phyloP scores from a whole-genome alignment of 2,797 vertebrate genomes.

The Neosilurus mollespiculum region DNA sequence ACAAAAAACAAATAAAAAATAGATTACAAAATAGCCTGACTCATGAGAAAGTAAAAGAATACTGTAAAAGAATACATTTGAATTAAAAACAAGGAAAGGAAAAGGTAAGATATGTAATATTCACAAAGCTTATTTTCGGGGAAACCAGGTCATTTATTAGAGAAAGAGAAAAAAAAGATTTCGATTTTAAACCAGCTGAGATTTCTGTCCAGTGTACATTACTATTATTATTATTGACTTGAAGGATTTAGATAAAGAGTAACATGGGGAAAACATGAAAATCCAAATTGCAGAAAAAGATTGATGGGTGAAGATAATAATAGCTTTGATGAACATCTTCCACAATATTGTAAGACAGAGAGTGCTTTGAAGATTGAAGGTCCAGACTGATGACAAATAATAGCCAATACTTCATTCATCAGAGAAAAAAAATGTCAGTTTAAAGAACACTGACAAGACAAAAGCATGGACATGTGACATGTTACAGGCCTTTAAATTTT shows the following conservation, averaged over 20 bases:
- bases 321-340: conserved; percentile 60
- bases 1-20: neutral
- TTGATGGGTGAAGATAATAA: conserved; percentile 42
- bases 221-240: neutral
- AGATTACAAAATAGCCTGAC: conserved; percentile 35
- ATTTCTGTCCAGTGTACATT: neutral
- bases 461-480: conserved; percentile 20
- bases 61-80: neutral
- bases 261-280: conserved; percentile 34
- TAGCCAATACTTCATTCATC: conserved; percentile 53
- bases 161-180: neutral
- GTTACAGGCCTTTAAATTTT: conserved; percentile 35
- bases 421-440: conserved; percentile 41
- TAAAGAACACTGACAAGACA: conserved; percentile 37
- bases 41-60: neutral
- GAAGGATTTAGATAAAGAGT: neutral
- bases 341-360: conserved; percentile 55
- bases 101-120: neutral
- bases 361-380: conserved; percentile 63
- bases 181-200: neutral
- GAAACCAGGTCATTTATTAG: neutral
- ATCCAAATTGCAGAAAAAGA: conserved; percentile 25
- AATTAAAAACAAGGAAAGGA: conserved; percentile 21
- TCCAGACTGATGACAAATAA: conserved; percentile 49
- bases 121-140: neutral